These are phyloP conservation scores for Neodon shergylaensis DNA, from an alignment of 2,113 vertebrate genomes.

Conservation along the genomic window DNA sequence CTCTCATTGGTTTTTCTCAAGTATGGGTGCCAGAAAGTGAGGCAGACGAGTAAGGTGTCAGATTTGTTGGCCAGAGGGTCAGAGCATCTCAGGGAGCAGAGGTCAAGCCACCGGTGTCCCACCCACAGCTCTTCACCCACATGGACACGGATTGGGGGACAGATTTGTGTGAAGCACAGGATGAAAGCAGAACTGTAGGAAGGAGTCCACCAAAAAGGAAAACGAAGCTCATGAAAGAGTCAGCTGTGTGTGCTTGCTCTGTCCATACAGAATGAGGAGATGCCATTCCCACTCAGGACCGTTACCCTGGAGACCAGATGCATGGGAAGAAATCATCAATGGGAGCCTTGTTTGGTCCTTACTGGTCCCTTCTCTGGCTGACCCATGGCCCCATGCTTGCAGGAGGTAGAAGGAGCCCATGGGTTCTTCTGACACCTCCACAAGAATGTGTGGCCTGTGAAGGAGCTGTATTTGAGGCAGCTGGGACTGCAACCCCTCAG, in stretches of 20 bases:
- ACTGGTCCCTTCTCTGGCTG: background rate
- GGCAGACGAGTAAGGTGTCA: background rate
- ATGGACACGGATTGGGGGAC: too few relatives aligned
- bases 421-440: background rate
- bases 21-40: background rate
- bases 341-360: background rate
- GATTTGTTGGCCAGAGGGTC: background rate
- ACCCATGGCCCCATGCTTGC: background rate
- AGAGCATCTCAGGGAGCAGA: background rate
- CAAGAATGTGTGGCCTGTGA: accelerated
- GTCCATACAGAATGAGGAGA: background rate
- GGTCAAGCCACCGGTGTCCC: background rate
- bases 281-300: background rate
- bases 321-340: background rate
- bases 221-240: background rate
- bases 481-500: background rate
- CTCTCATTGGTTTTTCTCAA: background rate
- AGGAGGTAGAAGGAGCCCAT: background rate
- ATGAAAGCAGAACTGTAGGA: background rate
- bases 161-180: accelerated
- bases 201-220: background rate
- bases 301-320: background rate
- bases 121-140: background rate
- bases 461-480: background rate
- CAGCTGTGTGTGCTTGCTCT: background rate